These are phyloP conservation scores for Tetragnatha versicolor DNA, from an alignment of 1,140 invertebrate genomes.

Conservation along the genomic window DNA sequence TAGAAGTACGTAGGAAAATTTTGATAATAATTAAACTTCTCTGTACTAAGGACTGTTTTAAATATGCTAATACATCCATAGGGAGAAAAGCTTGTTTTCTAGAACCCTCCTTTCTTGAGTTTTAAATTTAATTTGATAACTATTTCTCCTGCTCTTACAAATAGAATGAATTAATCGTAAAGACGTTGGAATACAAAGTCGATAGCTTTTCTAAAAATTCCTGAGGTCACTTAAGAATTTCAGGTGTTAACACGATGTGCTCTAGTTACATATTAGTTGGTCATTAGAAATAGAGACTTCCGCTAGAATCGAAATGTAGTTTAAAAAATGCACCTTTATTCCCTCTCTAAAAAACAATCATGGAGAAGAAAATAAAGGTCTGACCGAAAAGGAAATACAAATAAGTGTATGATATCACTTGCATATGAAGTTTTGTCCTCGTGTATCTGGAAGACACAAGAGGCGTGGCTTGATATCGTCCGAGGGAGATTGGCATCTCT, in stretches of 20 bases:
- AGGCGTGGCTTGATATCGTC: background rate
- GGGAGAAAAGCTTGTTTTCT: too few relatives aligned
- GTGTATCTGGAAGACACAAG: background rate
- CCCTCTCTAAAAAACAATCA: background rate
- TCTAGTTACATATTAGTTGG: background rate
- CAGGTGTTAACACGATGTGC: background rate
- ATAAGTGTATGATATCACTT: background rate
- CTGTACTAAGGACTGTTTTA: too few relatives aligned
- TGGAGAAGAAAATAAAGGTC: background rate
- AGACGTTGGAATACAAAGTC: too few relatives aligned
- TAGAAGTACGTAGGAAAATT: too few relatives aligned
- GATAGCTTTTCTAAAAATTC: too few relatives aligned
- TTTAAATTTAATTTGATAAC: too few relatives aligned
- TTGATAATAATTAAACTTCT: too few relatives aligned
- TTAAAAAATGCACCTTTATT: slow-evolving; percentile 30
- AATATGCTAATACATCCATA: too few relatives aligned
- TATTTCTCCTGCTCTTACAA: too few relatives aligned
- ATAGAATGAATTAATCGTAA: too few relatives aligned
- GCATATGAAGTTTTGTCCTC: background rate
- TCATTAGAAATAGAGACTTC: background rate
- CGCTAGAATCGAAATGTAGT: background rate
- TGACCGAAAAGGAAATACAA: background rate
- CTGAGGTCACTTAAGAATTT: too few relatives aligned
- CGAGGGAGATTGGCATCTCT: background rate
- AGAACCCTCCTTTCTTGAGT: too few relatives aligned